A percentile compares a stretch with the other conserved stretches of the same genome.
phyloP scores from a whole-genome alignment of 1,140 invertebrate species.

The Formica exsecta region DNA sequence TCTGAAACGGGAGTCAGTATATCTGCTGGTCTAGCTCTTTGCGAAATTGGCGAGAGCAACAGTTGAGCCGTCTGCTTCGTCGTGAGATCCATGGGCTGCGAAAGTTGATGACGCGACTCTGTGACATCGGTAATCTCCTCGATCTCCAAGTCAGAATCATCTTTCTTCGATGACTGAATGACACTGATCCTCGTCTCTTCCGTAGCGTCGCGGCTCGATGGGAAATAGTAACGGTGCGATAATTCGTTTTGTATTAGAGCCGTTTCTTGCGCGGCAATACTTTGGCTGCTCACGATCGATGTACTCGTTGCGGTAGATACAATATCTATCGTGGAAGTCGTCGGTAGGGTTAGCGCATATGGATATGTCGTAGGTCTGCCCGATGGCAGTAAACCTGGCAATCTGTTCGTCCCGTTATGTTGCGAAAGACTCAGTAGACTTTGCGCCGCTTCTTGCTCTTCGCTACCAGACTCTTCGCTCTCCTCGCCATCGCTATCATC shows the following conservation, averaged over 20 bases:
- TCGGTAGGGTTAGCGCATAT: slow-evolving; percentile 86
- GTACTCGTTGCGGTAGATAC: slow-evolving; percentile 69
- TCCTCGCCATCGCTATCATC: slow-evolving; percentile 88
- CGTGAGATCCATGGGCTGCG: slow-evolving; percentile 88
- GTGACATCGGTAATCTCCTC: slow-evolving; percentile 60
- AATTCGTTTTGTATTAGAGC: slow-evolving; percentile 79
- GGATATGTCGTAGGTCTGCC: slow-evolving; percentile 89
- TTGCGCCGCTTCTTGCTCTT: slow-evolving; percentile 95
- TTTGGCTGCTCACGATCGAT: slow-evolving; percentile 59
- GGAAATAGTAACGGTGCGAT: slow-evolving; percentile 84
- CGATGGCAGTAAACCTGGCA: slow-evolving; percentile 87
- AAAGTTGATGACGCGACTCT: slow-evolving; percentile 62
- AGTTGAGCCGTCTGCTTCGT: slow-evolving; percentile 83
- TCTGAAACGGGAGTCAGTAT: slow-evolving; percentile 89
- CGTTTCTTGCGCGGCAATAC: slow-evolving; percentile 66
- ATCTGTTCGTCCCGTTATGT: slow-evolving; percentile 82
- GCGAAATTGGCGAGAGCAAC: slow-evolving; percentile 74
- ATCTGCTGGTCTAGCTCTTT: slow-evolving; percentile 82
- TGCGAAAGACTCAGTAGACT: slow-evolving; percentile 93
- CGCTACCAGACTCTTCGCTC: slow-evolving; percentile 86
- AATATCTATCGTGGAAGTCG: slow-evolving; percentile 50
- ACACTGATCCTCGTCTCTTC: slow-evolving; percentile 79
- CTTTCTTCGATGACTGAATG: slow-evolving; percentile 78
- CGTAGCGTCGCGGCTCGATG: slow-evolving; percentile 78
- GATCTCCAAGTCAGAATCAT: slow-evolving; percentile 74